Conservation (phyloP, 2,888 invertebrate genomes). For the Trilocha varians region DNA sequence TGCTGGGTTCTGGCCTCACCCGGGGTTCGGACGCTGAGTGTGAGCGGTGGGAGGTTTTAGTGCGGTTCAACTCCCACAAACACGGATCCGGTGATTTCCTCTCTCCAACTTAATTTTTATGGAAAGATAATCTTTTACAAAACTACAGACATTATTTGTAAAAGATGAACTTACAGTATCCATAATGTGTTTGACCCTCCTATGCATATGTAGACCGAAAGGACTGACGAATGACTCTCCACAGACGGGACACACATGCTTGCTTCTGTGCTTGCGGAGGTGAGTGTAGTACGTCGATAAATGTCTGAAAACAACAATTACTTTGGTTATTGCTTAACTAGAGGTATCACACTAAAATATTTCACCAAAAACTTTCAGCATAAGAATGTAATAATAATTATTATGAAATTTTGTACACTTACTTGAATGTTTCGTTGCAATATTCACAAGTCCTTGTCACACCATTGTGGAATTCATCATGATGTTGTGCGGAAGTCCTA, state of each 20-base stretch:
- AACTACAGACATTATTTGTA: too few species aligned
- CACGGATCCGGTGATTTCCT: too few species aligned
- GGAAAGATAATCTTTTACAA: too few species aligned
- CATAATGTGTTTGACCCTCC: constrained; percentile 29
- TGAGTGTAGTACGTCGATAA: constrained; percentile 43
- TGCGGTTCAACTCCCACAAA: too few species aligned
- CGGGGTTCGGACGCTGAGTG: too few species aligned
- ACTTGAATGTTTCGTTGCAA: constrained; percentile 43
- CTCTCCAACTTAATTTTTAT: too few species aligned
- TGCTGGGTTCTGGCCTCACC: too few species aligned
- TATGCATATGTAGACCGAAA: constrained; percentile 36
- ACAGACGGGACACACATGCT: constrained; percentile 31
- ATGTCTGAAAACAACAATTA: constrained; percentile 27
- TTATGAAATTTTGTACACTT: constrained; percentile 4
- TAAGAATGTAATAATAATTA: too few species aligned
- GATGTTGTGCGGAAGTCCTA: constrained; percentile 19
- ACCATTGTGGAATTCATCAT: constrained; percentile 19
- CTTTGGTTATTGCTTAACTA: too few species aligned
- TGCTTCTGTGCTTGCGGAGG: constrained; percentile 34
- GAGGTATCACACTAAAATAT: too few species aligned
- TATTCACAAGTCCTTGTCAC: constrained; percentile 19
- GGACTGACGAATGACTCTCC: constrained; percentile 40
- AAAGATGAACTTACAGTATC: constrained; percentile 17
- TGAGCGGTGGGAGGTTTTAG: too few species aligned
- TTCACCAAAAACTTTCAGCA: too few species aligned